Evolutionary conservation across 2,113 vertebrate species (phyloP).

Genomic region (Amphiprion ocellaris): DNA sequence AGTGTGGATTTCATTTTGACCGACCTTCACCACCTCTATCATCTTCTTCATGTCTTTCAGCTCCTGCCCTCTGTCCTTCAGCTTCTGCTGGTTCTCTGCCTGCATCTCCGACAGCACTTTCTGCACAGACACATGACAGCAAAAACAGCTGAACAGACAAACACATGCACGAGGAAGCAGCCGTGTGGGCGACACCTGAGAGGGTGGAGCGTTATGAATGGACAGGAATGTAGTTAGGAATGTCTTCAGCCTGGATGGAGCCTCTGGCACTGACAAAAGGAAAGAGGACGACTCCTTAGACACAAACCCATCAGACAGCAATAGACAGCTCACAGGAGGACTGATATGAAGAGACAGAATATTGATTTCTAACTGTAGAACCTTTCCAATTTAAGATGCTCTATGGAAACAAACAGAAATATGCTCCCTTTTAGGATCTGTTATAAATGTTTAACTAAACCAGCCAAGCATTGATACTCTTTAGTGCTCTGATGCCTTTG

Average conservation of each 20-base stretch:
- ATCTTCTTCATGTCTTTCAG: conserved; percentile 84
- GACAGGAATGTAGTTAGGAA: conserved; percentile 78
- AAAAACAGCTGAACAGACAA: background rate
- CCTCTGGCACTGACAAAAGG: conserved; percentile 20
- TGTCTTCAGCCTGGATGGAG: conserved; percentile 53
- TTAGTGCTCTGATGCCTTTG: too few relatives aligned
- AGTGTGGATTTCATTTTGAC: background rate
- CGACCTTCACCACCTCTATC: conserved; percentile 82
- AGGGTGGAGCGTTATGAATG: conserved; percentile 34
- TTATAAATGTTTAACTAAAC: too few relatives aligned
- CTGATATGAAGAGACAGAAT: too few relatives aligned
- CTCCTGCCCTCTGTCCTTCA: conserved; percentile 82
- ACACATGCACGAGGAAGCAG: conserved; percentile 14
- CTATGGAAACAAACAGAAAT: too few relatives aligned
- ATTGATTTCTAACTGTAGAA: too few relatives aligned
- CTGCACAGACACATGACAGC: conserved; percentile 51
- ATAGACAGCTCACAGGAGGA: background rate
- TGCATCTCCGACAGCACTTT: conserved; percentile 77
- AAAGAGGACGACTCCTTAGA: conserved; percentile 12
- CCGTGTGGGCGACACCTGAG: background rate
- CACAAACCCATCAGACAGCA: conserved; percentile 29
- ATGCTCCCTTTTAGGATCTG: too few relatives aligned
- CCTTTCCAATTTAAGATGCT: too few relatives aligned
- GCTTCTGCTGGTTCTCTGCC: conserved; percentile 74
- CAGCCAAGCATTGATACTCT: too few relatives aligned